Base-by-base conservation (phyloP, 1,140 invertebrate genomes). In the Drosophila repleta region DNA sequence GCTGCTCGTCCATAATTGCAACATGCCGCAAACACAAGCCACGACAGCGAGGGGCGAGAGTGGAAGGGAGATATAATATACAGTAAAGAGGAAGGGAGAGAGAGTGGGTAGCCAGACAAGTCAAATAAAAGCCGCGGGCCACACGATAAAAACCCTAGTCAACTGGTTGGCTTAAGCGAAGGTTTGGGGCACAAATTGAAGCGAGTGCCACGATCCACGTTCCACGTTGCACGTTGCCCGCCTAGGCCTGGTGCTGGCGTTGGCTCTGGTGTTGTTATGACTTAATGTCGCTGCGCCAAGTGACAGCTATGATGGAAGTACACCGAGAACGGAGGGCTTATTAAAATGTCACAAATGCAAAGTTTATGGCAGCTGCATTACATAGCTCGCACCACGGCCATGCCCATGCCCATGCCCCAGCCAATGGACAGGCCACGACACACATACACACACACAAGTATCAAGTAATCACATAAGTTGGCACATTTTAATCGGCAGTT, bases 341-440 rank as follows among this genome's bases (percentile, higher is more conserved):
- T 88, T 82, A 88, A 88, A 71, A 81, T 82, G 79, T 88, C 79
- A 74, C 74, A 82, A 89, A 82, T 74, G 55, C 69, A 51, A 76
- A 72, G 77, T 80, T 89, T 89, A 89, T 76, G 78, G 82, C 75
- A 84, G 76, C 85, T 74, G 85, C 85, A 89, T 75, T 81, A 72
- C 56, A 52, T n/a, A 8, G 26, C 21, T 60, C n/a, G 43, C 4
- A 24, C 35, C 37, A 43, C 3, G 24, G 5, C 39, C 18, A 11
- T 4, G 13, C 17, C 39, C 7, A 26, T 21, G 11, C 35, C 3
- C 4, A 11, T n/a, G 4, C 0, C 39, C n/a, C n/a, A 4, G 13
- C 17, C 39, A 13, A 26, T 21, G 11, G 52, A 8, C 4, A 11
- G 21, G 4, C 0, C 39, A 0, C 39, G 6, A 3, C 1, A 11